Conservation (phyloP, 92 coral and sea anemone species). For the Heliopora coerulea region DNA sequence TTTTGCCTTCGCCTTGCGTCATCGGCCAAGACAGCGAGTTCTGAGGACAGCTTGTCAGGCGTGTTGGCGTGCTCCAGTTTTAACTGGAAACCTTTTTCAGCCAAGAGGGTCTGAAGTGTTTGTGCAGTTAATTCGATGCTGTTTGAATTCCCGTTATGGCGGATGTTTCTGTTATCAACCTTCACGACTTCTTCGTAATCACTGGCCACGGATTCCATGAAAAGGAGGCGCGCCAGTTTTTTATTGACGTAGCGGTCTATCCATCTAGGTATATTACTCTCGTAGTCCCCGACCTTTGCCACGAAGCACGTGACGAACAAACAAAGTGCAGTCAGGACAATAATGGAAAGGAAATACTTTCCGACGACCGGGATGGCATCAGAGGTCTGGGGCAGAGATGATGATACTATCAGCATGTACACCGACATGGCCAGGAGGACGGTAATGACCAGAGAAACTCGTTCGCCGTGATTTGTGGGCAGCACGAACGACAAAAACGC, state of each 20-base stretch:
- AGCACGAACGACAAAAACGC: slow-evolving; percentile 69
- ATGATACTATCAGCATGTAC: slow-evolving; percentile 78
- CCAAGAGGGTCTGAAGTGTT: no score
- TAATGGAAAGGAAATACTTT: slow-evolving; percentile 63
- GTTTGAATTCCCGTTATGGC: no score
- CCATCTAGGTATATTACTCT: no score
- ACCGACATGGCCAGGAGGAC: slow-evolving; percentile 79
- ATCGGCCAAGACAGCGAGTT: no score
- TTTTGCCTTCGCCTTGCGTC: no score
- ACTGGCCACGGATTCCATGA: not conserved
- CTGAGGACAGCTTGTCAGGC: no score
- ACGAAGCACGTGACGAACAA: slow-evolving; percentile 69
- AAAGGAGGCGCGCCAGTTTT: no score
- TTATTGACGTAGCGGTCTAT: no score
- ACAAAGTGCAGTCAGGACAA: slow-evolving; percentile 68
- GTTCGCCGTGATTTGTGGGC: slow-evolving; percentile 85
- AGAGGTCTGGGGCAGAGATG: slow-evolving; percentile 74
- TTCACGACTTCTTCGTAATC: not conserved
- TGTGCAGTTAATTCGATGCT: no score
- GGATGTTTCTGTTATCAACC: no score
- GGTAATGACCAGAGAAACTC: slow-evolving; percentile 74
- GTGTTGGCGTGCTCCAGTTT: no score
- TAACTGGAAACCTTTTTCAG: no score
- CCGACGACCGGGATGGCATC: slow-evolving; percentile 79
- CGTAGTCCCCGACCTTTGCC: slow-evolving; percentile 27